Percentiles rank a stretch among this genome's conserved stretches.
Evolutionary conservation across 2,113 vertebrate genomes (phyloP).

Genomic region (Syrrhaptes paradoxus): DNA sequence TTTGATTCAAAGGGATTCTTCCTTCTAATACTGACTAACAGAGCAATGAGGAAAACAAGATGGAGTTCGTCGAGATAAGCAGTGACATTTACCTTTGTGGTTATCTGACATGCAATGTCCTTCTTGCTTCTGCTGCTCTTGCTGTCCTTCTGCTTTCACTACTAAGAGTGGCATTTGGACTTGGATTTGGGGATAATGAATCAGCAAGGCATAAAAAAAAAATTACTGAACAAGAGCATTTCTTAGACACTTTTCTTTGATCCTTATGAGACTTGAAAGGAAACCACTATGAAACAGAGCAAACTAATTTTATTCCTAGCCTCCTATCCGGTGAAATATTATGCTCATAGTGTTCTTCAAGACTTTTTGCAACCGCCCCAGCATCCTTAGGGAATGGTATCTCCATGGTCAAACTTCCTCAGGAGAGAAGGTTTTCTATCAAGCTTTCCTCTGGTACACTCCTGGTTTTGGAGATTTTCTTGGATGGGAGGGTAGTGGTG

Average conservation of each 20-base stretch:
- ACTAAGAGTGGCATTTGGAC: not conserved
- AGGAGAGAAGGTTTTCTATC: not conserved
- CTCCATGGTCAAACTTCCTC: not conserved
- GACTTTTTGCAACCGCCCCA: not conserved
- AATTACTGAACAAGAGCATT: not conserved
- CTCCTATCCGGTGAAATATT: not conserved
- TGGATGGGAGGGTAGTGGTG: not conserved
- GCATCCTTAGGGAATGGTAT: not conserved
- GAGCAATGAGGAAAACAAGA: not conserved
- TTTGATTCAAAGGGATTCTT: not conserved
- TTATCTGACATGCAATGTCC: not conserved
- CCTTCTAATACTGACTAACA: not conserved
- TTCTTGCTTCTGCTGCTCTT: not conserved
- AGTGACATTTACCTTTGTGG: not conserved
- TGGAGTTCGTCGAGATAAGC: not conserved
- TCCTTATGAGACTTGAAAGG: not conserved
- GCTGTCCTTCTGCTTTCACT: not conserved
- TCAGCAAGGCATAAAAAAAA: not conserved
- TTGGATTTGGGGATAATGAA: not conserved
- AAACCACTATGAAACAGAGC: not conserved
- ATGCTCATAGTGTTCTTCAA: not conserved
- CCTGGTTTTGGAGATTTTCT: constrained; percentile 1
- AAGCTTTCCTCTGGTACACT: not conserved
- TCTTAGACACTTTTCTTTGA: not conserved
- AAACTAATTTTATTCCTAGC: not conserved